A percentile compares a stretch with the other conserved stretches of the same genome.
These are phyloP conservation scores for Zygaena filipendulae DNA, from an alignment of 2,888 invertebrate species.

Conservation along the genomic window DNA sequence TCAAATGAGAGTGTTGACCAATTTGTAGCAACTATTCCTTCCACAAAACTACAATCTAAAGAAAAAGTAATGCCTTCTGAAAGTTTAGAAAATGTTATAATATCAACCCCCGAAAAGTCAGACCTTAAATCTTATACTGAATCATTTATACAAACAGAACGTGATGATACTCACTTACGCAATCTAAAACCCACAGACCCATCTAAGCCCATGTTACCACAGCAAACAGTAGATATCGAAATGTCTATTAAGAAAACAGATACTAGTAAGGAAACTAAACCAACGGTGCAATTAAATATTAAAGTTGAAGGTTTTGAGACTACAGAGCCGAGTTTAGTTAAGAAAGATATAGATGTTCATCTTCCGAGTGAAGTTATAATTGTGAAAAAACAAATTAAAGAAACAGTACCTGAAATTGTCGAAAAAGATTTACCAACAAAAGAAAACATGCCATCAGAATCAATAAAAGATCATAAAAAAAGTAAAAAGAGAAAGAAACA, in stretches of 20 bases:
- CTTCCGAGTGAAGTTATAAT: conserved; percentile 40
- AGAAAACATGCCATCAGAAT: conserved; percentile 23
- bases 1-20: conserved; percentile 30
- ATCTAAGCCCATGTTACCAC: too few species aligned
- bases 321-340: conserved; percentile 31
- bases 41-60: conserved; percentile 28
- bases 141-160: conserved; percentile 41
- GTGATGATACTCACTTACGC: conserved; percentile 30
- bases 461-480: conserved; percentile 51
- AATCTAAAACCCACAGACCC: conserved; percentile 11
- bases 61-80: conserved; percentile 35
- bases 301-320: conserved; percentile 37
- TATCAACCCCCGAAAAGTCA: conserved; percentile 15
- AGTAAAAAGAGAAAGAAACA: conserved; percentile 75
- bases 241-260: conserved; percentile 40
- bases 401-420: conserved; percentile 21
- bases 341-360: conserved; percentile 44
- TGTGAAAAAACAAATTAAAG: conserved; percentile 19
- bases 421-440: conserved; percentile 39
- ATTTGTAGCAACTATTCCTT: conserved; percentile 21
- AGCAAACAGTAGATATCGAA: conserved; percentile 43
- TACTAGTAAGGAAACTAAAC: conserved; percentile 25
- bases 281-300: conserved; percentile 39
- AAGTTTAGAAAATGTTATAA: conserved; percentile 17
- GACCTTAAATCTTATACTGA: conserved; percentile 27